Conservation (phyloP, 2,113 vertebrate species). For the Rhea americana region DNA sequence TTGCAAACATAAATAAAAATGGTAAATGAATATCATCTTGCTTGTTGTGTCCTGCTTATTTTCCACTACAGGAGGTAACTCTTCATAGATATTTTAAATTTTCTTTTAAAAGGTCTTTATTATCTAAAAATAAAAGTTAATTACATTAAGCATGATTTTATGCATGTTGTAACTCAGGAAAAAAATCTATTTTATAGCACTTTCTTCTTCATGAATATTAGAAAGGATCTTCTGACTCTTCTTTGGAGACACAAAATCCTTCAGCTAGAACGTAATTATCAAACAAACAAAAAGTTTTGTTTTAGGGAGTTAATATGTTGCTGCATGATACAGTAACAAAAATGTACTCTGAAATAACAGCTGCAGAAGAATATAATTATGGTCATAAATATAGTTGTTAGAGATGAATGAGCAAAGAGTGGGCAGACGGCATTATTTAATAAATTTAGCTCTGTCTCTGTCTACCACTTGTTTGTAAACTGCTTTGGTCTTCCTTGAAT, state of each 20-base stretch:
- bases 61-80: neutral
- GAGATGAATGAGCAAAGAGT: conserved; percentile 33
- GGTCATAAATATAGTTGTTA: neutral
- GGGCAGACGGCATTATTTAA: conserved; percentile 30
- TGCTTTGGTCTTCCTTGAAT: conserved; percentile 38
- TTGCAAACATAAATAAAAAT: conserved; percentile 3
- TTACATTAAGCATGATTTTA: neutral
- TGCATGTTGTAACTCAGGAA: neutral
- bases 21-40: neutral
- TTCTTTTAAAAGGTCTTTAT: neutral
- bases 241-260: neutral
- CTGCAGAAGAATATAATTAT: conserved; percentile 38
- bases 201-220: neutral
- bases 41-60: conserved; percentile 28
- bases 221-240: neutral
- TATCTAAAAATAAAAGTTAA: neutral
- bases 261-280: neutral
- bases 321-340: neutral
- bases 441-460: conserved; percentile 41
- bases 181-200: neutral
- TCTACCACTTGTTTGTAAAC: neutral
- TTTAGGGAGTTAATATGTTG: conserved; percentile 1
- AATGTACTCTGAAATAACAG: neutral
- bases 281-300: neutral
- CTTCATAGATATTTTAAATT: neutral